phyloP scores from a whole-genome alignment of 1,140 invertebrate genomes.

The Arctopsyche grandis region DNA sequence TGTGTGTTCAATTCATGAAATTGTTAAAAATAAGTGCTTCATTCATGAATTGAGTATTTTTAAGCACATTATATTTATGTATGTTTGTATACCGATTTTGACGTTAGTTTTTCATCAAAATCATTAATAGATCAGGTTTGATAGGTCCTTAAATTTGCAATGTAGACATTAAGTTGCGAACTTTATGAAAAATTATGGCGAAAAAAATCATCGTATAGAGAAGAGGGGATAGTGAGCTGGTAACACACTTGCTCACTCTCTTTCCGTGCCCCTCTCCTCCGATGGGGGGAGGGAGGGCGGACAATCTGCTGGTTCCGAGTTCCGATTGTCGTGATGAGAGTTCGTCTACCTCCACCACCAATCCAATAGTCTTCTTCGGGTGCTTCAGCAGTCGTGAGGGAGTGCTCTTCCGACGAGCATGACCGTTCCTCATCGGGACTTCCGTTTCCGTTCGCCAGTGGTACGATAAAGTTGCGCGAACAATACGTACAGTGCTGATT shows the following conservation, averaged over 20 bases:
- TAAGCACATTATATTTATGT: too few species aligned
- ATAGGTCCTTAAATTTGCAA: conserved; percentile 19
- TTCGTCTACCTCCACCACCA: background rate
- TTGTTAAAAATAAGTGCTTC: too few species aligned
- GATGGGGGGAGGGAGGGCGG: too few species aligned
- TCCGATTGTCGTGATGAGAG: background rate
- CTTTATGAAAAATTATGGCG: background rate
- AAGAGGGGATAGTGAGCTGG: conserved; percentile 22
- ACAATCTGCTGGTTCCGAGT: too few species aligned
- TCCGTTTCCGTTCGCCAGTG: background rate
- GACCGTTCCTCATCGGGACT: background rate
- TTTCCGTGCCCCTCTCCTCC: background rate
- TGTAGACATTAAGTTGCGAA: background rate
- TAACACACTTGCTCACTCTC: conserved; percentile 44
- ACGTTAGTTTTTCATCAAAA: too few species aligned
- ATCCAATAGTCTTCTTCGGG: background rate
- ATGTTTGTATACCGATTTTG: too few species aligned
- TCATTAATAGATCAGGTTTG: background rate
- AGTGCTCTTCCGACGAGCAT: conserved; percentile 12
- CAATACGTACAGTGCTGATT: too few species aligned
- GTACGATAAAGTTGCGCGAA: background rate
- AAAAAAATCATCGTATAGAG: too few species aligned
- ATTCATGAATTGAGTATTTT: too few species aligned
- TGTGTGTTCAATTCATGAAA: too few species aligned
- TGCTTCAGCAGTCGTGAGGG: background rate